These are phyloP conservation scores for Prionailurus viverrinus DNA, from an alignment of 2,113 vertebrate species.

Conservation along the genomic window DNA sequence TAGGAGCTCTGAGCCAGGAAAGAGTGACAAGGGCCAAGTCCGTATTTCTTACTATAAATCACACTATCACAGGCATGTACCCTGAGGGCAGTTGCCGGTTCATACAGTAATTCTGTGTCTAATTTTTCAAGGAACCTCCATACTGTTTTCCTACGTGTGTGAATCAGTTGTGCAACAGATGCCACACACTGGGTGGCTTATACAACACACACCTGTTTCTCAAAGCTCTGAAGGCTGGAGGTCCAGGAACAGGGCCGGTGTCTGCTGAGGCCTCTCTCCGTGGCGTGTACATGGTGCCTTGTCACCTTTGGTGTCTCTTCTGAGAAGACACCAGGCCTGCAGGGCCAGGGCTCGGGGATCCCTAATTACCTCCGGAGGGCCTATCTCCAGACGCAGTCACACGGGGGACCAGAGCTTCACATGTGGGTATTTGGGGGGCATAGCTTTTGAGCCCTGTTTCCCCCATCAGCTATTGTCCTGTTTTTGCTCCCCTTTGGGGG, in stretches of 20 bases:
- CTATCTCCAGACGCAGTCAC: neutral
- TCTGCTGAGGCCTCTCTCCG: neutral
- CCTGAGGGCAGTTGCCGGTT: neutral
- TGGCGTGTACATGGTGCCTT: neutral
- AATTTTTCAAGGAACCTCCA: neutral
- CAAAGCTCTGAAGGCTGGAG: neutral
- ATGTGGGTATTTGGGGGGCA: neutral
- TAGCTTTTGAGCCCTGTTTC: neutral
- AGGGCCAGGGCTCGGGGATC: neutral
- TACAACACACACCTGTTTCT: neutral
- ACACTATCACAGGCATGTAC: neutral
- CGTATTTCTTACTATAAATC: neutral
- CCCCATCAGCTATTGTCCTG: neutral
- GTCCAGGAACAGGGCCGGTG: neutral
- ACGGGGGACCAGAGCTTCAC: neutral
- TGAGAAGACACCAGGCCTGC: neutral
- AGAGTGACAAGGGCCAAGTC: neutral
- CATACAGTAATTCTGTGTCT: neutral
- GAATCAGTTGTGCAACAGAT: neutral
- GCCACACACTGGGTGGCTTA: neutral
- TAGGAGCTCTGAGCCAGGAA: neutral
- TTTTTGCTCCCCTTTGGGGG: neutral
- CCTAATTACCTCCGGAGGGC: neutral
- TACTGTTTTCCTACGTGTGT: neutral
- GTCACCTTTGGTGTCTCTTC: neutral